Evolutionary conservation across 2,113 vertebrate species (phyloP).

Genomic region (Lophotis ruficrista): DNA sequence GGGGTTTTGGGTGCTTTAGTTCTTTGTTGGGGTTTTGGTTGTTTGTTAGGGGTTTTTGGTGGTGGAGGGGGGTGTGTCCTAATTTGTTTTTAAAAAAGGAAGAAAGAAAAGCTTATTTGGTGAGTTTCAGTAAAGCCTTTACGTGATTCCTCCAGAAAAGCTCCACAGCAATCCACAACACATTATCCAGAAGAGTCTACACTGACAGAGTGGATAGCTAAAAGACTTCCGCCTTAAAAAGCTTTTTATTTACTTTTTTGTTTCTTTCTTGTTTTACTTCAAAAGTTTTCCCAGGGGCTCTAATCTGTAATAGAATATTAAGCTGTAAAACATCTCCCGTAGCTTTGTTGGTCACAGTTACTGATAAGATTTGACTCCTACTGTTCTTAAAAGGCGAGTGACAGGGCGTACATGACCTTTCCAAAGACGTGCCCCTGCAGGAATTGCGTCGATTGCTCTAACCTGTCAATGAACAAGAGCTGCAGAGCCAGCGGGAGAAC

Average conservation of each 20-base stretch:
- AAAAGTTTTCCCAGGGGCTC: not conserved
- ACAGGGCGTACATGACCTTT: slow-evolving; percentile 31
- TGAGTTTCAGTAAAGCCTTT: not conserved
- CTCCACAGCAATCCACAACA: not conserved
- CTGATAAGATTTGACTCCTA: slow-evolving; percentile 48
- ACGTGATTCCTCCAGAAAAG: not conserved
- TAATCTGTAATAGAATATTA: slow-evolving; percentile 37
- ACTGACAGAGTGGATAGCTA: not conserved
- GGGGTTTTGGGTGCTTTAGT: not conserved
- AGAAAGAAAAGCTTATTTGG: not conserved
- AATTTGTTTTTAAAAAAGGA: not conserved
- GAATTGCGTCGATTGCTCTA: not conserved
- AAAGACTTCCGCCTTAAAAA: not conserved
- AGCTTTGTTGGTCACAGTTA: slow-evolving; percentile 32
- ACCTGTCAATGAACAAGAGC: slow-evolving; percentile 7
- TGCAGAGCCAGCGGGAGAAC: slow-evolving; percentile 40
- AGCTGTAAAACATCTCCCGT: slow-evolving; percentile 8
- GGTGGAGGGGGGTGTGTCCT: accelerated
- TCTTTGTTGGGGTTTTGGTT: not conserved
- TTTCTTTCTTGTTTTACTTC: slow-evolving; percentile 8
- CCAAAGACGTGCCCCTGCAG: not conserved
- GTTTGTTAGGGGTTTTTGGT: not conserved
- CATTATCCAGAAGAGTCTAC: not conserved
- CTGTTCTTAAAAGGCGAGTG: slow-evolving; percentile 31
- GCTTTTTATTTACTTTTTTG: not conserved